Evolutionary conservation across 2,113 vertebrate genomes (phyloP), one percentile per base, ranked within the genome.

Genomic region (Morone chrysops): DNA sequence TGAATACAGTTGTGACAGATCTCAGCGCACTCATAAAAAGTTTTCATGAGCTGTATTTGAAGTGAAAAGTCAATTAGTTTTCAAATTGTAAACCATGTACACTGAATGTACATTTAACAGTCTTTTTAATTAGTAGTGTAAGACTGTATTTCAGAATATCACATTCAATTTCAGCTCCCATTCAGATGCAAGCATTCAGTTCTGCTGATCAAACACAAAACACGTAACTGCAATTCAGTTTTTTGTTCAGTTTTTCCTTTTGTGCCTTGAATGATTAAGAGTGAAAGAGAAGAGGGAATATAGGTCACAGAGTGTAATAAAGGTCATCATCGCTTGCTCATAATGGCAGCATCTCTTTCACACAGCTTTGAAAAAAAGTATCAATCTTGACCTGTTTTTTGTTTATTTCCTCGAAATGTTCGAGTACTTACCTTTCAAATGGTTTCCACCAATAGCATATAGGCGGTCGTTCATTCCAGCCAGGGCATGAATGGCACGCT

Each of bases 401-500:
- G 25, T 69, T 67, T 17, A 36, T 70, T 87, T 59, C 6, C 77
- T 2, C 68, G 70, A 89, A 77, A 69, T 1, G 48, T 56, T 65
- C 10, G 4, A 74, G 74, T 81, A 61, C 92, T 94, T 93, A 98
- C 98, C 98, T 98, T 99, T 99, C 95, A 99, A 94, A 95, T 99
- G 98, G 94, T 99, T 99, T 93, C 98, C 98, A 90, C 98, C 98
- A 87, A 99, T 99, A 67, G 98, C 97, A 70, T 99, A 99, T 65
- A 99, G 96, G 83, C 98, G 97, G 84, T 99, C 98, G 81, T 97
- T 99, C 97, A 99, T 98, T 85, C 97, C 98, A 78, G 98, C 97
- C 90, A 99, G 94, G 78, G 97, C 95, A 82, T 99, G 98, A 94
- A 99, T 99, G 20, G 98, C 98, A 0, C 98, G 94, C 91, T 99